Percentiles rank a stretch among this genome's conserved stretches.
Conservation (phyloP, 2,797 vertebrate genomes). For the Leptodactylus fallax region DNA sequence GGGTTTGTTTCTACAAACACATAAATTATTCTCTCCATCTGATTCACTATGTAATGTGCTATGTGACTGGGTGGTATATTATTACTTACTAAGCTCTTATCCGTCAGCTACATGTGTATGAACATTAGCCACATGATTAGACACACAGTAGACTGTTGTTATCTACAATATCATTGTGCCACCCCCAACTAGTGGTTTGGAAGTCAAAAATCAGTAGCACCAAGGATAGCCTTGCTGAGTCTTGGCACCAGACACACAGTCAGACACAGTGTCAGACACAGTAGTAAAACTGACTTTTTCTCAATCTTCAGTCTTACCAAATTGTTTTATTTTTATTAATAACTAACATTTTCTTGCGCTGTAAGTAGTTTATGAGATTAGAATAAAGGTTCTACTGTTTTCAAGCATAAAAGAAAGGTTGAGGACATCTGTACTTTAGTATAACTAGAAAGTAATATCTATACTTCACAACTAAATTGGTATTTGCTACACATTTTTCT, state of each 20-base stretch:
- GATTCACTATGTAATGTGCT: slow-evolving; percentile 33
- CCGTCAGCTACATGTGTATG: not conserved
- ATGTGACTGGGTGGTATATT: slow-evolving; percentile 21
- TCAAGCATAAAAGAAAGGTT: not conserved
- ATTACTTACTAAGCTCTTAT: slow-evolving; percentile 24
- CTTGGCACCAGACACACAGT: too few species aligned
- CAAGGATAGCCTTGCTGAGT: not conserved
- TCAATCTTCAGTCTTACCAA: not conserved
- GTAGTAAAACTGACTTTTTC: not conserved
- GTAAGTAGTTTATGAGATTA: not conserved
- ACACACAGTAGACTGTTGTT: not conserved
- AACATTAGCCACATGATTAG: not conserved
- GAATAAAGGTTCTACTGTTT: not conserved
- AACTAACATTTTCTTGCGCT: not conserved
- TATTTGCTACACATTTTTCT: slow-evolving; percentile 70
- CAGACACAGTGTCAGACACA: too few species aligned
- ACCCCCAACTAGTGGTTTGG: not conserved
- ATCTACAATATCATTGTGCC: not conserved
- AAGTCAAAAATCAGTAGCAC: not conserved
- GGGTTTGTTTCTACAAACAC: slow-evolving; percentile 50
- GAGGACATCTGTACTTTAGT: not conserved
- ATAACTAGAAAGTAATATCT: not conserved
- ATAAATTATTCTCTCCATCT: slow-evolving; percentile 52
- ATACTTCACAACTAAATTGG: slow-evolving; percentile 57
- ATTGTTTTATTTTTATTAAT: not conserved